Base-by-base conservation (phyloP, 2,113 vertebrate species). In the Dromiciops gliroides region DNA sequence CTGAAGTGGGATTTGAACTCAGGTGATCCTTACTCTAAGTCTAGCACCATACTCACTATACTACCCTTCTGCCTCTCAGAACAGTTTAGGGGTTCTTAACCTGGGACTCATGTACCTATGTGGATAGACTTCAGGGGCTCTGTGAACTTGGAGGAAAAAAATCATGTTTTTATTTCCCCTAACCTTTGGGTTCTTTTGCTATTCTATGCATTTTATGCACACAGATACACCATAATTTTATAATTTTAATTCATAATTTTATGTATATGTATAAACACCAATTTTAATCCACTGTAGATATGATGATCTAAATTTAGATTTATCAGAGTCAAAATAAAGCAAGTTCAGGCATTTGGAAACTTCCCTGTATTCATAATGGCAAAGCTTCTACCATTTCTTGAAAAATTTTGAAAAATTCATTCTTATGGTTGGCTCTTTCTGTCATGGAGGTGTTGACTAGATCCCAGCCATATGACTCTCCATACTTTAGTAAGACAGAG, bases 371-470 rank as follows among this genome's bases (percentile, higher is more conserved):
- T 92, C 89, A 89, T 93, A 75, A 56, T 48, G 50, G 50, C 52
- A n/a, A n/a, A 67, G 52, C 47, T 49, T n/a, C 89, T 95, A 94
- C 67, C 94, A 44, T 95, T 95, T 93, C 50, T 94, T 92, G 56
- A 75, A 95, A 50, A 51, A 92, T 95, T 50, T 91, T 83, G 51
- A 92, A 83, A 95, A 94, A 48, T 90, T 26, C 22, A 3, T 93
- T 94, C 51, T 96, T 53, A 53, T 48, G 37, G 44, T 25, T 93
- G n/a, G 19, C 44, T 95, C 50, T 44, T 92, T 3, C 37, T 91
- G 83, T 89, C 75, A 51, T 37, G 31, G 60, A 49, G 44, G 25
- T 25, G 44, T 90, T 67, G 60, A 56, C 50, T 56, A 26, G 19
- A 60, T 94, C 14, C 47, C 19, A 95, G 28, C n/a, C 51, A 48